Percentiles rank a stretch among this genome's conserved stretches.
These are phyloP conservation scores for Drosophila insularis DNA, from an alignment of 1,140 invertebrate species.

Conservation along the genomic window DNA sequence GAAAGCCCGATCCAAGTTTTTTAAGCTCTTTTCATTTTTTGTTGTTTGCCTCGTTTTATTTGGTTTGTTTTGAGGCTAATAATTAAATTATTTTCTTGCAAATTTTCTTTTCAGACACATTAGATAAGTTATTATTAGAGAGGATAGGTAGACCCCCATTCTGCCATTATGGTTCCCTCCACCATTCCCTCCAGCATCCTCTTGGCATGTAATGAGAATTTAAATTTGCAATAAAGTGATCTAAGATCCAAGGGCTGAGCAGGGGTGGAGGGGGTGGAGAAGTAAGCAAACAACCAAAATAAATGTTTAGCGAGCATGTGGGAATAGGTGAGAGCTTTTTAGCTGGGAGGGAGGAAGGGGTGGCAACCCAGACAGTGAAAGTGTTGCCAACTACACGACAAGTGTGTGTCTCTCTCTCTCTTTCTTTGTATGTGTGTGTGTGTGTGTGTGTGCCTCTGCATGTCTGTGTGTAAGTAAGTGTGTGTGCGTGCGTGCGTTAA, in stretches of 20 bases:
- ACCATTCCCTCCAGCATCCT: too few species aligned
- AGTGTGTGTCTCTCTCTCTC: constrained; percentile 29
- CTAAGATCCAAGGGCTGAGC: constrained; percentile 9
- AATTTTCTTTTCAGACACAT: constrained; percentile 59
- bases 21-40: constrained; percentile 1
- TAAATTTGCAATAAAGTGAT: constrained; percentile 73
- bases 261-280: constrained; percentile 5
- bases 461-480: constrained; percentile 26
- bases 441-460: constrained; percentile 23
- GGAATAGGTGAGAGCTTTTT: constrained; percentile 6
- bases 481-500: constrained; percentile 60
- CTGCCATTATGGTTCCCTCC: neutral
- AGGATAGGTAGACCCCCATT: neutral
- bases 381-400: constrained; percentile 62
- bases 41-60: constrained; percentile 1
- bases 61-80: constrained; percentile 43
- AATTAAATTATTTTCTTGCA: constrained; percentile 72
- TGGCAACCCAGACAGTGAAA: constrained; percentile 48
- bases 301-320: constrained; percentile 55
- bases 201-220: constrained; percentile 67
- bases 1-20: neutral
- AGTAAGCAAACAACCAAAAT: constrained; percentile 65
- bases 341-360: neutral
- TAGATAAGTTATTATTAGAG: constrained; percentile 51
- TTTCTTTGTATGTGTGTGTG: constrained; percentile 21